Evolutionary conservation across 2,113 vertebrate species (phyloP).

Genomic region (Chascanopsetta lugubris): DNA sequence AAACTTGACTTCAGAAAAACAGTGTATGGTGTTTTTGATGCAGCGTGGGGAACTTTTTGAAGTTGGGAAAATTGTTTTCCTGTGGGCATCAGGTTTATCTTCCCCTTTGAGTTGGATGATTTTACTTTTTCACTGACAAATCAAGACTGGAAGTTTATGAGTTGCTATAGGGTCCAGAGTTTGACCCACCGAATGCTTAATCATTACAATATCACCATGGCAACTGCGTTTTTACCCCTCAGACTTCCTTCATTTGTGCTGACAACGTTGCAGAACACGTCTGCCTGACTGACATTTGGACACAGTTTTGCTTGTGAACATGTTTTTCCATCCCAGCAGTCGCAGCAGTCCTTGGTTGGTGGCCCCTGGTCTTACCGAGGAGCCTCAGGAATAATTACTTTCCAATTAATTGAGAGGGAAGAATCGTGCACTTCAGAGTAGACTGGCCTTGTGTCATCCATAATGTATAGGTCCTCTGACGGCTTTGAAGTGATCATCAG

Average conservation of each 20-base stretch:
- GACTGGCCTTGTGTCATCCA: slow-evolving; percentile 61
- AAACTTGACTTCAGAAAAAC: too few species aligned
- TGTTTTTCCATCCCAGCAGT: slow-evolving; percentile 42
- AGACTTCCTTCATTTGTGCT: background rate
- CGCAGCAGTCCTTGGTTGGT: slow-evolving; percentile 40
- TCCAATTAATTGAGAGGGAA: slow-evolving; percentile 67
- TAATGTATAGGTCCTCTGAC: slow-evolving; percentile 62
- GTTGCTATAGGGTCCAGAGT: too few species aligned
- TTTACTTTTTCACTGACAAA: too few species aligned
- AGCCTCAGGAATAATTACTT: slow-evolving; percentile 67
- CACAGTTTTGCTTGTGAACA: slow-evolving; percentile 15
- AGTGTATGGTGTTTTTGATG: too few species aligned
- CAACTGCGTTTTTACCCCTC: background rate
- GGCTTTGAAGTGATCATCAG: slow-evolving; percentile 69
- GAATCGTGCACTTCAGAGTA: slow-evolving; percentile 61
- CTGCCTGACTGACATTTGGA: slow-evolving; percentile 23
- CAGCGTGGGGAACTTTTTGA: background rate
- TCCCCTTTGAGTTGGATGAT: too few species aligned
- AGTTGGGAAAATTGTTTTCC: background rate
- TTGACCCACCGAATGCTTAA: background rate
- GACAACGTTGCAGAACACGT: slow-evolving; percentile 1
- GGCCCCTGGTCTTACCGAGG: slow-evolving; percentile 50
- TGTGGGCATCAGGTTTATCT: background rate
- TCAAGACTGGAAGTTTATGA: too few species aligned
- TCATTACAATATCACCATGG: background rate